Percentiles rank a stretch among this genome's conserved stretches.
These are phyloP conservation scores for Mylabris sibirica DNA, from an alignment of 2,888 invertebrate genomes.

Conservation along the genomic window DNA sequence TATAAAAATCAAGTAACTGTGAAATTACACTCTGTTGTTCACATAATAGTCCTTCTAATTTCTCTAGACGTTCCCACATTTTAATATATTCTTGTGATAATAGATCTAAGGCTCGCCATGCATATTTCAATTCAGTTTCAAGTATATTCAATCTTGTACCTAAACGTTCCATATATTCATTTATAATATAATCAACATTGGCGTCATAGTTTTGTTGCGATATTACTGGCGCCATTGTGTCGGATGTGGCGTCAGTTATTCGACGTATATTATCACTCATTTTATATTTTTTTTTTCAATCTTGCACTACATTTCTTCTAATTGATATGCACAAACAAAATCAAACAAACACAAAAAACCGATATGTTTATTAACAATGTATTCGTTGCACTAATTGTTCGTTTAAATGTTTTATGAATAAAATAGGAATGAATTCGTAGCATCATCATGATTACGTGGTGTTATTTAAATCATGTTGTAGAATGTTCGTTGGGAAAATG, in stretches of 20 bases:
- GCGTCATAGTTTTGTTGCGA: constrained; percentile 55
- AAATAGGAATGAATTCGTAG: too few species aligned
- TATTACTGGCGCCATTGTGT: constrained; percentile 55
- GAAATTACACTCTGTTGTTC: constrained; percentile 92
- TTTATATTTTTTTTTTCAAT: constrained; percentile 33
- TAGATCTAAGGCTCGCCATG: constrained; percentile 90
- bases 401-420: too few species aligned
- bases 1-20: constrained; percentile 83
- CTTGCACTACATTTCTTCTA: constrained; percentile 36
- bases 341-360: constrained; percentile 20
- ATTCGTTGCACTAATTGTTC: constrained; percentile 44
- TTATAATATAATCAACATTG: constrained; percentile 78
- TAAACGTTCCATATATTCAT: constrained; percentile 90
- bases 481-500: constrained; percentile 47
- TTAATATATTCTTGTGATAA: constrained; percentile 91
- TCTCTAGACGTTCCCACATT: constrained; percentile 92
- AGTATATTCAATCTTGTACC: constrained; percentile 86
- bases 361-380: constrained; percentile 47
- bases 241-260: constrained; percentile 48
- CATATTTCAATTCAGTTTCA: constrained; percentile 90
- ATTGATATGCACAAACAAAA: constrained; percentile 42
- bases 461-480: constrained; percentile 28
- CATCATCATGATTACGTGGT: constrained; percentile 41
- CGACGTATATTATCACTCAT: constrained; percentile 50
- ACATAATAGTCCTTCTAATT: constrained; percentile 83